Conservation (phyloP, 2,888 invertebrate genomes). For the Sinopyrophorus schimmeli region DNA sequence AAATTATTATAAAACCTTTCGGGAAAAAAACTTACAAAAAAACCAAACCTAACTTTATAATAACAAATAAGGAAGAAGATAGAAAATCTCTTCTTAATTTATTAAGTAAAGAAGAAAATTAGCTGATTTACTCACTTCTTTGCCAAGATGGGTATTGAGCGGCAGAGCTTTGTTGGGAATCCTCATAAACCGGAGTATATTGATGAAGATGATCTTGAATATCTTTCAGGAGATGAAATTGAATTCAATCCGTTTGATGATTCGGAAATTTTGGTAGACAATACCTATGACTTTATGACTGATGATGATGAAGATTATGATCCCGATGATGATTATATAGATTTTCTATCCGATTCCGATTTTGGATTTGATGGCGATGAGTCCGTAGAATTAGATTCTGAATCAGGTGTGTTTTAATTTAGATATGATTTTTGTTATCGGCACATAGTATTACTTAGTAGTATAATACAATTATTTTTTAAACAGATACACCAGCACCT, state of each 20-base stretch:
- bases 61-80: neutral
- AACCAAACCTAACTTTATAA: neutral
- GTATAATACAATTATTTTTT: neutral
- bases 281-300: conserved; percentile 16
- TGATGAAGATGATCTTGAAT: conserved; percentile 26
- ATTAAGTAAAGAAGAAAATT: conserved; percentile 7
- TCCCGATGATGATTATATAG: conserved; percentile 18
- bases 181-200: conserved; percentile 26
- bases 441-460: neutral
- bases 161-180: conserved; percentile 24
- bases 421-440: no score
- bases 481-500: conserved; percentile 1
- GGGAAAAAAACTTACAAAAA: conserved; percentile 6
- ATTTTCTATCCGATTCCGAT: conserved; percentile 22
- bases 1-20: conserved; percentile 33
- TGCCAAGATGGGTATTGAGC: conserved; percentile 18
- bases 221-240: conserved; percentile 22
- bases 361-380: conserved; percentile 26
- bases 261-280: conserved; percentile 16
- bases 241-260: conserved; percentile 16
- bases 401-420: conserved; percentile 12
- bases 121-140: neutral
- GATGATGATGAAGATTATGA: conserved; percentile 26
- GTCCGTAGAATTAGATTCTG: conserved; percentile 34
- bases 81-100: neutral